A percentile compares a stretch with the other conserved stretches of the same genome.
Evolutionary conservation across 2,797 vertebrate species (phyloP).

Genomic region (Darevskia mixta): DNA sequence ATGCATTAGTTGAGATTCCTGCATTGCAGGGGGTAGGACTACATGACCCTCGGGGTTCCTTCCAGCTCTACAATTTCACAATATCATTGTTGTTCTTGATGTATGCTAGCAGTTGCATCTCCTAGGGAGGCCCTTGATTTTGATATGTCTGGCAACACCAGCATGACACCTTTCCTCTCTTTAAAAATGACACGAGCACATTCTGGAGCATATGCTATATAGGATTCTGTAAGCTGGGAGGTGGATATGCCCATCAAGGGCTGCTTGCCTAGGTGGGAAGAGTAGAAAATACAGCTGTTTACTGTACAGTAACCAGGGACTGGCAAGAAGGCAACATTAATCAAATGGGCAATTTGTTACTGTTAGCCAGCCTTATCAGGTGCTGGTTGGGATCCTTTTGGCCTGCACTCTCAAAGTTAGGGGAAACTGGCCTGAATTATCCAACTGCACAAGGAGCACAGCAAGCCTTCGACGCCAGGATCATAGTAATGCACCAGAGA

Average conservation of each 20-base stretch:
- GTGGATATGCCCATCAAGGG: neutral
- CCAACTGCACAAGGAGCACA: constrained; percentile 1
- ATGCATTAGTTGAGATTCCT: no score
- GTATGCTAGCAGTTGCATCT: neutral
- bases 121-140: neutral
- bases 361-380: neutral
- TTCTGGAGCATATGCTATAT: neutral
- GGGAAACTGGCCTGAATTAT: constrained; percentile 2
- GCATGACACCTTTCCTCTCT: neutral
- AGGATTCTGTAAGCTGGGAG: neutral
- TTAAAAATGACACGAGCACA: neutral
- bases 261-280: constrained; percentile 29
- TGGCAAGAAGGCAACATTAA: constrained; percentile 3
- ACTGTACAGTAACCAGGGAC: neutral
- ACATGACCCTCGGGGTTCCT: no score
- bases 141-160: neutral
- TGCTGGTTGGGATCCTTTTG: neutral
- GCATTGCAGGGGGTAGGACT: no score
- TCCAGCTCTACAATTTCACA: no score
- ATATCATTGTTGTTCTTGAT: no score
- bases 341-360: neutral
- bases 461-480: constrained; percentile 12
- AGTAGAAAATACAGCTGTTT: constrained; percentile 2
- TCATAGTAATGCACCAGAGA: constrained; percentile 12
- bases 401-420: neutral